phyloP scores from a whole-genome alignment of 2,888 invertebrate species.

The Drosophila basisetae region DNA sequence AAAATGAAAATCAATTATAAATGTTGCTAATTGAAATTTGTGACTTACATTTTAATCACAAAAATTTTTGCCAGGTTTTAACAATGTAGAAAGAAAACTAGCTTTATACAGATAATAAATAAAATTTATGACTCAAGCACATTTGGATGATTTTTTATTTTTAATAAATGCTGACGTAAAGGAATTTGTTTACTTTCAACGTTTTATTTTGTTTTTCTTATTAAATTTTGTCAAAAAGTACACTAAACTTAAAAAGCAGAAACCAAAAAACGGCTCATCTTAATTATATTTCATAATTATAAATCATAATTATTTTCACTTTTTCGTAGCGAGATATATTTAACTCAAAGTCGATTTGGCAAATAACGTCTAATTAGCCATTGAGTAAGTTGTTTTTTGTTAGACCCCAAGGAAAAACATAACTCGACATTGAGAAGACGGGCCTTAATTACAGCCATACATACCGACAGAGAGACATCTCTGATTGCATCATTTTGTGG shows the following conservation, averaged over 20 bases:
- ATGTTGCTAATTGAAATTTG: background rate
- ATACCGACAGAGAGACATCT: constrained; percentile 16
- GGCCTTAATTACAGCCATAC: constrained; percentile 14
- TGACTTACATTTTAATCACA: constrained; percentile 4
- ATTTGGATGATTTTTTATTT: background rate
- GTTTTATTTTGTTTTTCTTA: background rate
- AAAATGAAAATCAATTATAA: constrained; percentile 21
- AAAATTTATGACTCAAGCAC: background rate
- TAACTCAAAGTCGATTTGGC: background rate
- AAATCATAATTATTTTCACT: no score
- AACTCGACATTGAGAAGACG: background rate
- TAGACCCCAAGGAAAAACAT: background rate
- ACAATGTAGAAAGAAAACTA: background rate
- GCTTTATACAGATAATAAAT: background rate
- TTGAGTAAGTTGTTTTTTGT: background rate
- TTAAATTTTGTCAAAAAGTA: background rate
- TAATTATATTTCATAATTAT: no score
- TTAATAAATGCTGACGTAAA: background rate
- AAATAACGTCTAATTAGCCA: background rate
- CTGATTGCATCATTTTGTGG: constrained; percentile 55
- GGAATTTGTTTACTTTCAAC: background rate
- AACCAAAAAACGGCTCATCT: background rate
- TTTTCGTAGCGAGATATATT: no score
- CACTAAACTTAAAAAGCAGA: background rate
- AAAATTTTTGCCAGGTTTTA: constrained; percentile 1